phyloP scores from a whole-genome alignment of 2,888 invertebrate genomes.

The Amblyteles armatorius region DNA sequence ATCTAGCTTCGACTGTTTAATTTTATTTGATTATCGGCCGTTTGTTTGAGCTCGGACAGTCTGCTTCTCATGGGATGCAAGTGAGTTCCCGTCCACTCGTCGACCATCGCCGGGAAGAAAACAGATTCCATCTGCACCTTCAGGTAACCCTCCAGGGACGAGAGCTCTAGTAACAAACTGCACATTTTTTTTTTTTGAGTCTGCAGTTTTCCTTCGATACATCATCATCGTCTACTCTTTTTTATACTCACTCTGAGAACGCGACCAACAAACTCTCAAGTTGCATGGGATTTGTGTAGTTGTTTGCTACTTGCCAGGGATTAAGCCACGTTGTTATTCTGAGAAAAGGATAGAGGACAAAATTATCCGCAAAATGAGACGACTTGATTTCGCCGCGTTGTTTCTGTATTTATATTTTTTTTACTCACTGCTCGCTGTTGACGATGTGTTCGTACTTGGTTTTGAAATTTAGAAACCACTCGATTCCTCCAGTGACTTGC shows the following conservation, averaged over 20 bases:
- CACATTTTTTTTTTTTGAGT: constrained; percentile 45
- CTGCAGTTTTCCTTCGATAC: not conserved
- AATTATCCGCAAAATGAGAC: constrained; percentile 62
- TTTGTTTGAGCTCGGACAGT: constrained; percentile 85
- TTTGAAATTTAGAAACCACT: constrained; percentile 86
- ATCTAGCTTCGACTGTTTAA: constrained; percentile 82
- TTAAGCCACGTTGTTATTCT: constrained; percentile 90
- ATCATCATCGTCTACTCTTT: not conserved
- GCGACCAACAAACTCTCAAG: constrained; percentile 87
- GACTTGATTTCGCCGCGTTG: not conserved
- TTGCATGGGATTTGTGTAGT: constrained; percentile 89
- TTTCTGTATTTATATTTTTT: not conserved
- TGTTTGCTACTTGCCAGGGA: constrained; percentile 89
- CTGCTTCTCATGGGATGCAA: constrained; percentile 86
- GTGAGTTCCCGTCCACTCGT: constrained; percentile 88
- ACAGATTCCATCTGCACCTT: constrained; percentile 85
- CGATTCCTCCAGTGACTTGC: constrained; percentile 84
- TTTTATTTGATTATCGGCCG: constrained; percentile 86
- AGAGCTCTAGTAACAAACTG: constrained; percentile 86
- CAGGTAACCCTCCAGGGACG: constrained; percentile 86
- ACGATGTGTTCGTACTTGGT: constrained; percentile 85
- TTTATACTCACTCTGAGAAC: constrained; percentile 86
- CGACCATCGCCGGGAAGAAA: constrained; percentile 87
- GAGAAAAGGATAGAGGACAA: constrained; percentile 63
- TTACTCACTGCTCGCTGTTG: constrained; percentile 86